A percentile compares a stretch with the other conserved stretches of the same genome.
Conservation (phyloP, 2,888 invertebrate genomes). For the Drosophila longiperda region DNA sequence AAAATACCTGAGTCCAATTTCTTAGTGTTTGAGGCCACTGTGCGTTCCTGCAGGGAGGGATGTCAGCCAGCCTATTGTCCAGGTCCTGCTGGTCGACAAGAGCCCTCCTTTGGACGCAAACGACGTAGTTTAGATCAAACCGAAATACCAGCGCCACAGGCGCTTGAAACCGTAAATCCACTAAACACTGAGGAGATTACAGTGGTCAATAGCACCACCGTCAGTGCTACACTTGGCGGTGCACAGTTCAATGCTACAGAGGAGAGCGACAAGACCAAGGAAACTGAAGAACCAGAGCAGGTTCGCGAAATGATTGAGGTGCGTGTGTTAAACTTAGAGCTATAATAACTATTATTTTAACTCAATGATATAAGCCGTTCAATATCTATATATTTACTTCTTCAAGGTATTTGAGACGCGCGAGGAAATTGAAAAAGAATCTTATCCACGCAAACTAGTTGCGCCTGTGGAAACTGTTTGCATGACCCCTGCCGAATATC, state of each 20-base stretch:
- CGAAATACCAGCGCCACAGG: constrained; percentile 52
- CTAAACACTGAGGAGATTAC: constrained; percentile 66
- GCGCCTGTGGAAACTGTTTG: constrained; percentile 90
- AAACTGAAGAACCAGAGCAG: constrained; percentile 88
- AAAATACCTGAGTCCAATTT: constrained; percentile 98
- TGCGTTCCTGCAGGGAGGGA: constrained; percentile 94
- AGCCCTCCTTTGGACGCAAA: constrained; percentile 92
- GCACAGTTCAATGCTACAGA: constrained; percentile 70
- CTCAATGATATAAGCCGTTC: background rate
- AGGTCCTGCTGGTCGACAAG: constrained; percentile 91
- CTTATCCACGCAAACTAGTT: constrained; percentile 87
- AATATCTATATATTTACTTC: background rate
- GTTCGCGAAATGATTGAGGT: constrained; percentile 96
- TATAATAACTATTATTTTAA: background rate
- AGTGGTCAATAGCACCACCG: constrained; percentile 79
- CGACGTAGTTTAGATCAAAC: constrained; percentile 86
- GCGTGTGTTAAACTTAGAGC: constrained; percentile 35
- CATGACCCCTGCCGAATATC: constrained; percentile 93
- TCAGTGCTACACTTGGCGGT: constrained; percentile 74
- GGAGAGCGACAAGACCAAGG: constrained; percentile 61
- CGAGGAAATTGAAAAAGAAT: constrained; percentile 89
- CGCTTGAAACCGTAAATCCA: constrained; percentile 44
- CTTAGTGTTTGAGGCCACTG: constrained; percentile 96
- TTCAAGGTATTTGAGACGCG: constrained; percentile 92
- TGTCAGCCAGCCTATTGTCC: constrained; percentile 96